These are phyloP conservation scores for Nephrotoma flavescens DNA, from an alignment of 2,888 invertebrate species.

Conservation along the genomic window DNA sequence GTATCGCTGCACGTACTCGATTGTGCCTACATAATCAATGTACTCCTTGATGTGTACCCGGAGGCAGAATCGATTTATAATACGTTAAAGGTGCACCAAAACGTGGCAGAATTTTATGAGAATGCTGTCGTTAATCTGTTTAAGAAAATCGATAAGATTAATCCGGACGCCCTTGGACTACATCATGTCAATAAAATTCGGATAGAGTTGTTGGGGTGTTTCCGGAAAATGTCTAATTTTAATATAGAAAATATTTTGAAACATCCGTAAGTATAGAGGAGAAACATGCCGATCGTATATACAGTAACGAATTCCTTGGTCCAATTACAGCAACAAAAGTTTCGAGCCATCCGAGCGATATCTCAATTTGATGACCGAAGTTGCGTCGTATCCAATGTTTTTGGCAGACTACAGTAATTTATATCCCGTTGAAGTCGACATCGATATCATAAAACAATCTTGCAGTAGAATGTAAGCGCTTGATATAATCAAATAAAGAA, in stretches of 20 bases:
- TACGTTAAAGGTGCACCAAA: slow-evolving; percentile 41
- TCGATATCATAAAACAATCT: slow-evolving; percentile 44
- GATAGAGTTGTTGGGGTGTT: slow-evolving; percentile 33
- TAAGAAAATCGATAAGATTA: slow-evolving; percentile 37
- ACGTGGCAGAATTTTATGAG: slow-evolving; percentile 64
- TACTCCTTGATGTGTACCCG: slow-evolving; percentile 53
- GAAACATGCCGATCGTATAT: not conserved
- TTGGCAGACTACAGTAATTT: slow-evolving; percentile 52
- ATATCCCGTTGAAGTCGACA: slow-evolving; percentile 51
- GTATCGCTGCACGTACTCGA: slow-evolving; percentile 54
- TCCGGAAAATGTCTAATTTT: slow-evolving; percentile 28
- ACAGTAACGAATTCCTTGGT: not conserved
- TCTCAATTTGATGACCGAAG: slow-evolving; percentile 32
- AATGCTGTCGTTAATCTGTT: slow-evolving; percentile 55
- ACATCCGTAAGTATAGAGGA: slow-evolving; percentile 24
- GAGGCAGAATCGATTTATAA: slow-evolving; percentile 38
- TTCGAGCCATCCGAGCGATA: slow-evolving; percentile 9
- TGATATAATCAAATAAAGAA: not conserved
- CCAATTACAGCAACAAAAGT: not conserved
- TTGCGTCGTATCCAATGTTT: slow-evolving; percentile 39
- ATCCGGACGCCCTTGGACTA: slow-evolving; percentile 22
- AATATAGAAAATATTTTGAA: slow-evolving; percentile 26
- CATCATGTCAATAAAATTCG: slow-evolving; percentile 26
- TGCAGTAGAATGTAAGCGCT: slow-evolving; percentile 52
- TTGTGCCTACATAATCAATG: slow-evolving; percentile 48